Conservation (phyloP, 2,888 invertebrate genomes). For the Catocala sponsa region DNA sequence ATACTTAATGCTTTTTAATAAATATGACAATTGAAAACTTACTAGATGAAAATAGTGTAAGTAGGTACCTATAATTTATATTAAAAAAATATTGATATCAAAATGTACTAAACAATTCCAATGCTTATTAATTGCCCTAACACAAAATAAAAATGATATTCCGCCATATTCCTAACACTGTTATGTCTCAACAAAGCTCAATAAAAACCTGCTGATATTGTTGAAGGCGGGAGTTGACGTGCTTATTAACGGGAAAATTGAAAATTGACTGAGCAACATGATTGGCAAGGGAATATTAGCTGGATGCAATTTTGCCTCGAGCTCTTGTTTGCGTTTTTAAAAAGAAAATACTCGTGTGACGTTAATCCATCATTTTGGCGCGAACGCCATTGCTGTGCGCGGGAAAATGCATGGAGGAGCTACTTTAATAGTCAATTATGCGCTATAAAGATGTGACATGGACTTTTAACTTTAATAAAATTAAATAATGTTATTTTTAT, state of each 20-base stretch:
- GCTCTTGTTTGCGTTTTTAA: slow-evolving; percentile 76
- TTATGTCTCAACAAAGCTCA: slow-evolving; percentile 51
- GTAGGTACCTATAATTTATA: too few species aligned
- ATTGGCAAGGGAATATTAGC: slow-evolving; percentile 87
- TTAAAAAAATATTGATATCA: too few species aligned
- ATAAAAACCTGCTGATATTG: slow-evolving; percentile 74
- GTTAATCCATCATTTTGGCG: slow-evolving; percentile 82
- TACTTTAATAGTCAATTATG: slow-evolving; percentile 45
- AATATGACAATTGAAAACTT: too few species aligned
- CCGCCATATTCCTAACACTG: slow-evolving; percentile 37
- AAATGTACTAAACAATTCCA: too few species aligned
- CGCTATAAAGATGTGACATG: slow-evolving; percentile 20
- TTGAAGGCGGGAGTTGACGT: slow-evolving; percentile 76
- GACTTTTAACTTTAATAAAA: too few species aligned
- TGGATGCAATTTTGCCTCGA: slow-evolving; percentile 77
- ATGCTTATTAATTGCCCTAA: slow-evolving; percentile 2
- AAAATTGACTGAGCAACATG: slow-evolving; percentile 84
- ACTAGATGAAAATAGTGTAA: too few species aligned
- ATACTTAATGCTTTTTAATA: too few species aligned
- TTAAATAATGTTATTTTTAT: background rate
- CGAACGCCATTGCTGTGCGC: slow-evolving; percentile 50
- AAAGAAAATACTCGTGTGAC: slow-evolving; percentile 76
- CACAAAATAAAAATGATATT: slow-evolving; percentile 24
- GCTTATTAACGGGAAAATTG: slow-evolving; percentile 86
- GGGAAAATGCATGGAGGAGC: slow-evolving; percentile 50